phyloP scores from a whole-genome alignment of 2,797 vertebrate species.

The Darevskia mixta region DNA sequence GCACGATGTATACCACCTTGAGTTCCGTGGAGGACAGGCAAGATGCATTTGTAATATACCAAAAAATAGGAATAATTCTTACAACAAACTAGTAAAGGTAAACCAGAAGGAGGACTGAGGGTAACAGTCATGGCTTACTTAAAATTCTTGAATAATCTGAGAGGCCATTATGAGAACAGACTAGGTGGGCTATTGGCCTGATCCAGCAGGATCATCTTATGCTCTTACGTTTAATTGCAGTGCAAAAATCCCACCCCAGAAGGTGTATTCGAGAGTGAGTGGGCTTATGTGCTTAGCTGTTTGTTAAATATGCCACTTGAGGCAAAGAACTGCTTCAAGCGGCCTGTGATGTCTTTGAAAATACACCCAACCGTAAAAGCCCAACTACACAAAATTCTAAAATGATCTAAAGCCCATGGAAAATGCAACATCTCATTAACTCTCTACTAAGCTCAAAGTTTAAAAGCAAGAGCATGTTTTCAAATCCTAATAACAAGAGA shows the following conservation, averaged over 20 bases:
- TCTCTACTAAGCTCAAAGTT: background rate
- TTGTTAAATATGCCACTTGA: background rate
- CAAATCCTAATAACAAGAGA: background rate
- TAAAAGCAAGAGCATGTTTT: background rate
- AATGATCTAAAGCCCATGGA: background rate
- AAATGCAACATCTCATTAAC: background rate
- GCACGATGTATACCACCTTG: background rate
- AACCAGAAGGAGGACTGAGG: background rate
- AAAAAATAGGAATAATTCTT: too few species aligned
- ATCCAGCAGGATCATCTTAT: too few species aligned
- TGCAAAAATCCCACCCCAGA: background rate
- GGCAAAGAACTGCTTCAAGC: background rate
- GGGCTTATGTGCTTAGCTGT: too few species aligned
- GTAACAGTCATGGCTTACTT: too few species aligned
- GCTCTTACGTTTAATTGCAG: background rate
- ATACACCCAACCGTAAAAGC: background rate
- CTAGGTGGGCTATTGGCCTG: too few species aligned
- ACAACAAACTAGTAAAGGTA: background rate
- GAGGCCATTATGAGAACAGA: too few species aligned
- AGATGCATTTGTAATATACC: too few species aligned
- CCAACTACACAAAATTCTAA: background rate
- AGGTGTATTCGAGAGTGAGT: background rate
- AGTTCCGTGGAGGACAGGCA: too few species aligned
- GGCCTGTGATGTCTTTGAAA: background rate
- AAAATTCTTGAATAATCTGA: too few species aligned